These are phyloP conservation scores for Sander vitreus DNA, from an alignment of 2,113 vertebrate species.

Conservation along the genomic window DNA sequence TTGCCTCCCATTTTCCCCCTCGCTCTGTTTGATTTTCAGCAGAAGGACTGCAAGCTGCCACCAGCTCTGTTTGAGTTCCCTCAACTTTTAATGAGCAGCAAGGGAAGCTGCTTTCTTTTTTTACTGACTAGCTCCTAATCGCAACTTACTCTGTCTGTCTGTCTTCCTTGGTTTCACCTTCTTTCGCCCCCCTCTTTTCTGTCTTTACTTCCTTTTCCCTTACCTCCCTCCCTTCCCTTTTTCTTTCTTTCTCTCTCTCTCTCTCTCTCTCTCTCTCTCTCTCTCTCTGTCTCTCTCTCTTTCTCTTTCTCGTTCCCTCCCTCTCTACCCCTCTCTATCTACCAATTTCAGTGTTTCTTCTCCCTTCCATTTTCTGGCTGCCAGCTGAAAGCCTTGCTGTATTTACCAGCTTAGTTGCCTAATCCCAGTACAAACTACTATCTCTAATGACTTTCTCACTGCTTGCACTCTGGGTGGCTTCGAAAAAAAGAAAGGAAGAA, in stretches of 20 bases:
- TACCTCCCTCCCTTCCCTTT: not conserved
- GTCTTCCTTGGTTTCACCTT: constrained; percentile 45
- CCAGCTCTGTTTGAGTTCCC: constrained; percentile 80
- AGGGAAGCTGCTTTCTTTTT: constrained; percentile 55
- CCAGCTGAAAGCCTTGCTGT: constrained; percentile 67
- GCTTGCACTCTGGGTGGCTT: constrained; percentile 43
- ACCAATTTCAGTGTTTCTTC: constrained; percentile 43
- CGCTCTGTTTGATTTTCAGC: constrained; percentile 74
- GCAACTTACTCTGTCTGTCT: constrained; percentile 39
- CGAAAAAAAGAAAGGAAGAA: not conserved
- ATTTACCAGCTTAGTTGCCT: constrained; percentile 75
- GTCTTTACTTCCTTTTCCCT: constrained; percentile 6
- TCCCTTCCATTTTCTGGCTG: constrained; percentile 40
- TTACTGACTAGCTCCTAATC: constrained; percentile 57
- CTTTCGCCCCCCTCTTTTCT: constrained; percentile 2
- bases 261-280: constrained; percentile 6
- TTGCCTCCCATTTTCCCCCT: constrained; percentile 49
- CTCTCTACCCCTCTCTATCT: not conserved
- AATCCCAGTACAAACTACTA: constrained; percentile 80
- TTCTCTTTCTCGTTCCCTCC: not conserved
- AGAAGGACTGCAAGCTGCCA: constrained; percentile 76
- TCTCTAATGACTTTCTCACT: constrained; percentile 79
- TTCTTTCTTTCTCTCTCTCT: not conserved
- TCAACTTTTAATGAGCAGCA: constrained; percentile 79
- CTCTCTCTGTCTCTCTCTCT: not conserved